phyloP scores from a whole-genome alignment of 2,888 invertebrate species.

The Acanthococcus lagerstroemiae region DNA sequence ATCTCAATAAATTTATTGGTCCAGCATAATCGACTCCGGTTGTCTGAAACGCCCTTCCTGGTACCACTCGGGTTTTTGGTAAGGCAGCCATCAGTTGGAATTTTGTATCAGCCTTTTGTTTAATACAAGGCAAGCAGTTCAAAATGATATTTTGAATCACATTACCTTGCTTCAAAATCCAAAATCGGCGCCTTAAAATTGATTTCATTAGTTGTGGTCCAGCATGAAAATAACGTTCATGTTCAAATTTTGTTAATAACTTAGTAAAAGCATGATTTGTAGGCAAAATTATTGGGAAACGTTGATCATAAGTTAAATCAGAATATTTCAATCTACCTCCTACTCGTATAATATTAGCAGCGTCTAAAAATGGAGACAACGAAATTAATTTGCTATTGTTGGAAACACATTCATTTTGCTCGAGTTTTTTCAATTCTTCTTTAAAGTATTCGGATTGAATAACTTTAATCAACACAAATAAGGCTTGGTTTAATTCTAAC shows the following conservation, averaged over 20 bases:
- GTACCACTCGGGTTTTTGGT: conserved; percentile 33
- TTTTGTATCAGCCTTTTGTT: not conserved
- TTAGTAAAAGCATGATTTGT: conserved; percentile 6
- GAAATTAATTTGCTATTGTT: not conserved
- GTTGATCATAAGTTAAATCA: conserved; percentile 3
- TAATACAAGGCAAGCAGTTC: not conserved
- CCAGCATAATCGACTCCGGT: conserved; percentile 6
- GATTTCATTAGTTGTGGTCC: conserved; percentile 24
- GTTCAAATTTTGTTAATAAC: conserved; percentile 33
- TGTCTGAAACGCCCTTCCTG: not conserved
- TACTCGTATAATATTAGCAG: conserved; percentile 32
- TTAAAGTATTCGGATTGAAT: not conserved
- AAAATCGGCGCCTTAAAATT: not conserved
- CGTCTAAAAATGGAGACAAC: conserved; percentile 34
- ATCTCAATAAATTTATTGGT: not conserved
- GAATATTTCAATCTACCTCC: conserved; percentile 35
- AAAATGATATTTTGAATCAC: not conserved
- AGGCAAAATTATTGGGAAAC: conserved; percentile 34
- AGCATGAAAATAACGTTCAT: conserved; percentile 32
- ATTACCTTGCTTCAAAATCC: not conserved
- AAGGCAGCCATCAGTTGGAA: conserved; percentile 37
- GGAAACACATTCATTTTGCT: not conserved
- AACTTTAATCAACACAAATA: not conserved
- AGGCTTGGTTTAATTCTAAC: not conserved
- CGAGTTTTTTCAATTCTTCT: not conserved